Evolutionary conservation across 2,888 invertebrate species (phyloP), one percentile per base, ranked within the genome.

Genomic region (Acanthosepion esculentum): DNA sequence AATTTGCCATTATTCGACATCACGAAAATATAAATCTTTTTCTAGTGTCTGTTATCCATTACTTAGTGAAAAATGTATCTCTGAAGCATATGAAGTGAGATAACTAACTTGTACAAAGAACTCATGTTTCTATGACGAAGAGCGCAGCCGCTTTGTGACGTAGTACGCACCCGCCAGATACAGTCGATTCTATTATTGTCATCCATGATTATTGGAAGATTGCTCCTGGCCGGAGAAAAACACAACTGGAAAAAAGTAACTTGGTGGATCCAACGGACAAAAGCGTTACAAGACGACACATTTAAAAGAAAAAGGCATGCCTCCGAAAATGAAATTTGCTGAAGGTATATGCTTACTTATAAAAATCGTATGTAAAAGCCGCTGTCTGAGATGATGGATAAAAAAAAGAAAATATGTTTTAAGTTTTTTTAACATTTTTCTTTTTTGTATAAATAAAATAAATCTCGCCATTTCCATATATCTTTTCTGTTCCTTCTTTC

Each of bases 241-340:
- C n/a, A n/a, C 78, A n/a, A 33, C 78, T 33, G n/a, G n/a, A 78
- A n/a, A n/a, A n/a, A 78, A 78, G n/a, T 18, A 78, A 78, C 59
- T 59, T 59, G 20, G 59, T 4, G 20, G 78, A n/a, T n/a, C 29
- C 29, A 33, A 78, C 78, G 15, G n/a, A n/a, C n/a, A n/a, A 78
- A 78, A 78, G 29, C 78, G 12, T 78, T 78, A 78, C 78, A 78
- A 78, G 15, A 78, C 78, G n/a, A 78, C n/a, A n/a, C 15, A 78
- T 33, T 78, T n/a, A 15, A 78, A 78, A 78, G n/a, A 78, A 78
- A 33, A 78, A 33, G n/a, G n/a, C n/a, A 96, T 96, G 96, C 95
- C 96, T 59, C 96, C 96, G 20, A 96, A 96, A 95, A 95, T 95
- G 94, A 95, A 95, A 95, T 96, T 96, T 95, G 95, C 95, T 91